Base-by-base conservation (phyloP, 2,888 invertebrate genomes). In the Smittia aterrima region DNA sequence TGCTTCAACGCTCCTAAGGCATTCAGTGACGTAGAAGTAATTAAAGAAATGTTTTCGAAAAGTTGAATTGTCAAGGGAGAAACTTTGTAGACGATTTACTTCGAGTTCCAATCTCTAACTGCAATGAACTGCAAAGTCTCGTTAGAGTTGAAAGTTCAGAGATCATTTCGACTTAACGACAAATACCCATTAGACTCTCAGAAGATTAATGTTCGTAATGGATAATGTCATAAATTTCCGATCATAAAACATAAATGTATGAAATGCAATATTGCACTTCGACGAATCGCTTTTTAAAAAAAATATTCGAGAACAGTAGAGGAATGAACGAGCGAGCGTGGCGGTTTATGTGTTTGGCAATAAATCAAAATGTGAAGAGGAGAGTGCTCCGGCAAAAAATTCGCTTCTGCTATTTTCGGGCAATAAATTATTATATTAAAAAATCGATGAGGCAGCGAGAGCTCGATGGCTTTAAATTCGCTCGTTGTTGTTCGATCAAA, bases 391-490 rank as follows among this genome's bases (percentile, higher is more conserved):
- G n/a, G 47, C 47, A 47, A 47, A 47, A 47, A 47, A 47, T n/a
- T 32, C 32, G 47, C 47, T 47, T 2, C 6, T 47, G 47, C 47
- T 47, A 16, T 47, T 47, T 47, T 47, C 16, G 13, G 47, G 47
- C 47, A 13, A 47, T 47, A 47, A 47, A 47, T 47, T 47, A 47
- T 47, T 11, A 47, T 11, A 47, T 47, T 47, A 47, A 47, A 47
- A 47, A 47, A 47, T 47, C 47, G 47, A 47, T 47, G 47, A 47
- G 13, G 47, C 47, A 47, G 47, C 47, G 16, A 47, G 47, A 47
- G 47, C 13, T 32, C 9, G 32, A 9, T 6, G 32, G 32, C 32
- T n/a, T n/a, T n/a, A n/a, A 9, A 32, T 32, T 32, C n/a, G n/a
- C 32, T 32, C 32, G 32, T 32, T 32, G 32, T 9, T 9, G 32